A percentile compares a stretch with the other conserved stretches of the same genome.
These are phyloP conservation scores for Oscheius sp. DNA, from an alignment of 2,888 invertebrate genomes.

Conservation along the genomic window DNA sequence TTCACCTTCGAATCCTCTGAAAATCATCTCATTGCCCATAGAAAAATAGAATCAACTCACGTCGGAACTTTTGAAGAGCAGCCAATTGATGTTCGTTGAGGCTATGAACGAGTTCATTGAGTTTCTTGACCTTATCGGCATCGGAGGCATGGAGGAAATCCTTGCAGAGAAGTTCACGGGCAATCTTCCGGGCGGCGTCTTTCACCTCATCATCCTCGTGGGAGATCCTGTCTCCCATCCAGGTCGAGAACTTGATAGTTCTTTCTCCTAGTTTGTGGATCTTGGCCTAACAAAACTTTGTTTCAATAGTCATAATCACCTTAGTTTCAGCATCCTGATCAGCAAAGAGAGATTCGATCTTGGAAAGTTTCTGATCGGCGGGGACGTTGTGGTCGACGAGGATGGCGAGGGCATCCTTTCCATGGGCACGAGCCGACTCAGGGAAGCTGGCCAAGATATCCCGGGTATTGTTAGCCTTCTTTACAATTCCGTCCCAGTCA, in stretches of 20 bases:
- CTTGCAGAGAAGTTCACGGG: slow-evolving; percentile 3
- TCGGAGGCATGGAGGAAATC: slow-evolving; percentile 7
- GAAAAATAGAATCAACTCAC: too few relatives aligned
- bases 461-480: slow-evolving; percentile 20
- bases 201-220: slow-evolving; percentile 17
- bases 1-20: slow-evolving; percentile 22
- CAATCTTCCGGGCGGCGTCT: slow-evolving; percentile 21
- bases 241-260: slow-evolving; percentile 22
- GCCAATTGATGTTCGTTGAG: slow-evolving; percentile 9
- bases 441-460: slow-evolving; percentile 1
- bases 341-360: slow-evolving; percentile 24
- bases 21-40: too few relatives aligned
- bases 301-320: neutral
- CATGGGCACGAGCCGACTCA: slow-evolving; percentile 9
- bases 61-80: slow-evolving; percentile 16
- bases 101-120: slow-evolving; percentile 10
- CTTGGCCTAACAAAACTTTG: neutral
- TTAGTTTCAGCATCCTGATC: slow-evolving; percentile 20
- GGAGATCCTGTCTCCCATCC: slow-evolving; percentile 21
- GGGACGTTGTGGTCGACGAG: slow-evolving; percentile 12
- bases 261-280: slow-evolving; percentile 15
- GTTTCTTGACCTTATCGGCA: slow-evolving; percentile 10
- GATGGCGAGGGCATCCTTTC: slow-evolving; percentile 15
- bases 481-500: slow-evolving; percentile 22
- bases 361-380: slow-evolving; percentile 5